phyloP scores from a whole-genome alignment of 2,113 vertebrate species.

The Gymnogyps californianus region DNA sequence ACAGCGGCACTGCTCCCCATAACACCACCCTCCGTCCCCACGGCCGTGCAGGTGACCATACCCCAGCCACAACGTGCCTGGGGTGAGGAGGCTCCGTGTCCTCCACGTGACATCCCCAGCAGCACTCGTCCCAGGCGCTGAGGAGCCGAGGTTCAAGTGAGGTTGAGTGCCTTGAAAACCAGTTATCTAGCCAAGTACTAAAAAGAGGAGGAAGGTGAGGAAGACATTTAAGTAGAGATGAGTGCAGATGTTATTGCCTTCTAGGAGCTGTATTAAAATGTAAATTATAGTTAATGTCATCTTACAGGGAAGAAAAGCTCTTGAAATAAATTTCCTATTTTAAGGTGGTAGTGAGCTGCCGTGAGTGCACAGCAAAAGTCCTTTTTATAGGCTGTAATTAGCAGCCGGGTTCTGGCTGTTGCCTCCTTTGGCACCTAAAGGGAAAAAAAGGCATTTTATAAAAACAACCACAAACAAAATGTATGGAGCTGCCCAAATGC shows the following conservation, averaged over 20 bases:
- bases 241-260: background rate
- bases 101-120: background rate
- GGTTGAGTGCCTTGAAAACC: background rate
- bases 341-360: background rate
- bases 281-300: constrained; percentile 38
- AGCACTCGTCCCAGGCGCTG: fast-evolving
- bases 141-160: background rate
- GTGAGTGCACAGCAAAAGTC: background rate
- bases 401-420: background rate
- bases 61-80: fast-evolving
- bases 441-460: background rate
- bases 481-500: background rate
- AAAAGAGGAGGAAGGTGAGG: background rate
- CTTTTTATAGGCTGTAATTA: background rate
- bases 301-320: background rate
- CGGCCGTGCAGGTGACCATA: fast-evolving
- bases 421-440: background rate
- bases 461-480: background rate
- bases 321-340: constrained; percentile 32
- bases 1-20: background rate
- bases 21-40: background rate
- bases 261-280: constrained; percentile 53
- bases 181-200: background rate
- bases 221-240: background rate
- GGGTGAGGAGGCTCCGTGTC: background rate